Evolutionary conservation across 2,113 vertebrate genomes (phyloP), one percentile per base, ranked within the genome.

Genomic region (Silurus asotus): DNA sequence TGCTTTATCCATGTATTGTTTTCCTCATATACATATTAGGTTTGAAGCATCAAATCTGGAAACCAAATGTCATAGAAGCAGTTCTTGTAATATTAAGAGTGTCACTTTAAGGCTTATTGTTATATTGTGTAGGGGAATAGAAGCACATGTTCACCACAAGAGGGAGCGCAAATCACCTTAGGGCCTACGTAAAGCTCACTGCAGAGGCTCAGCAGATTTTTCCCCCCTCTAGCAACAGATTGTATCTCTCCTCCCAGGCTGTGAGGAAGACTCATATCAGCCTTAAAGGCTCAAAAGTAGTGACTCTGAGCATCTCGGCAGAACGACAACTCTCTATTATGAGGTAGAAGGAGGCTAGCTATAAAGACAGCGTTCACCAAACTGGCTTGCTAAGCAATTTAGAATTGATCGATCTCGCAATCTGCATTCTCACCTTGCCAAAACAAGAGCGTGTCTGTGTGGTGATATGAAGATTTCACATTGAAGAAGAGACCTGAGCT

Each of bases 131-230:
- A 6, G 51, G 1, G 62, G 65, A 28, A 25, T 65, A 88, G 53
- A 64, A 72, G 37, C 65, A 72, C 3, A 74, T 17, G 78, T 69
- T 81, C 69, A 69, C 85, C 88, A 87, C 82, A 77, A 89, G 85
- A 55, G 69, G 85, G 82, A 61, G 82, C 10, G 19, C 45, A 64
- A 1, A 72, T 1, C 28, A 45, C 37, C 59, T 64, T 10, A 61
- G 87, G 67, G 48, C 4, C 7, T 17, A 8, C 9, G 64, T 82
- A 58, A 79, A 13, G 62, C 6, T 75, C 77, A 74, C 14, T 65
- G 58, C 59, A 82, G 53, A 65, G 45, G 67, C 56, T 19, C 56
- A 23, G 19, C 70, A 83, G 56, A 8, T n/a, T 70, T 75, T 28
- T 37, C 3, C 3, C 37, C 37, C 37, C 17, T 86, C 81, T 74